phyloP scores from a whole-genome alignment of 2,888 invertebrate species.

The Asteroscopus sphinx region DNA sequence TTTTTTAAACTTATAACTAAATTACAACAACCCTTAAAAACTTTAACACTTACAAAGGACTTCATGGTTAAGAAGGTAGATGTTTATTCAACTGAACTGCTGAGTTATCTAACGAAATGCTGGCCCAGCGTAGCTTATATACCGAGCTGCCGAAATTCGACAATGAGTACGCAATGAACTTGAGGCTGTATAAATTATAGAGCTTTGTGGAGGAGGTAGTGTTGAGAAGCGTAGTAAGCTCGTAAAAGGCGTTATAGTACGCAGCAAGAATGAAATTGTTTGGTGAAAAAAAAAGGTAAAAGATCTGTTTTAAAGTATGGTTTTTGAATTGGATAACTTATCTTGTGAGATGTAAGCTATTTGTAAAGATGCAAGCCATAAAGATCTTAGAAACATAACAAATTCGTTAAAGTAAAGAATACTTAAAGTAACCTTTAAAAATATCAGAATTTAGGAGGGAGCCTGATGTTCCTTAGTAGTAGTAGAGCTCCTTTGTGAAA shows the following conservation, averaged over 20 bases:
- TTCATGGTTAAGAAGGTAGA: constrained; percentile 74
- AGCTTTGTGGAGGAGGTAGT: constrained; percentile 45
- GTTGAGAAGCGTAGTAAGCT: constrained; percentile 14
- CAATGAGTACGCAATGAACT: constrained; percentile 78
- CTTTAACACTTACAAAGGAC: constrained; percentile 78
- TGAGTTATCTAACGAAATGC: constrained; percentile 77
- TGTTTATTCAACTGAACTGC: constrained; percentile 63
- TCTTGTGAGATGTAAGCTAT: no score
- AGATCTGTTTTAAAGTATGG: no score
- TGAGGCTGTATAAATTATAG: constrained; percentile 65
- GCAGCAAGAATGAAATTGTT: constrained; percentile 33
- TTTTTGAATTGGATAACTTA: no score
- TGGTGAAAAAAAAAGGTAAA: no score
- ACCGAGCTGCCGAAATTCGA: constrained; percentile 73
- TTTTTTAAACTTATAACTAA: constrained; percentile 2
- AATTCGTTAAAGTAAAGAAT: no score
- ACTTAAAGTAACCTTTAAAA: no score
- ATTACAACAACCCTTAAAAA: constrained; percentile 1
- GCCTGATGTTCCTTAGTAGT: no score
- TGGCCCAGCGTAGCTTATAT: constrained; percentile 73
- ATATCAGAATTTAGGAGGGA: no score
- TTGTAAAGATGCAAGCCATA: no score
- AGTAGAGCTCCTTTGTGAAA: no score
- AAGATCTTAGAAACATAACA: no score
- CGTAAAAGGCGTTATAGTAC: constrained; percentile 20